Conservation (phyloP, 2,888 invertebrate species). For the Philhelius pedissequus region DNA sequence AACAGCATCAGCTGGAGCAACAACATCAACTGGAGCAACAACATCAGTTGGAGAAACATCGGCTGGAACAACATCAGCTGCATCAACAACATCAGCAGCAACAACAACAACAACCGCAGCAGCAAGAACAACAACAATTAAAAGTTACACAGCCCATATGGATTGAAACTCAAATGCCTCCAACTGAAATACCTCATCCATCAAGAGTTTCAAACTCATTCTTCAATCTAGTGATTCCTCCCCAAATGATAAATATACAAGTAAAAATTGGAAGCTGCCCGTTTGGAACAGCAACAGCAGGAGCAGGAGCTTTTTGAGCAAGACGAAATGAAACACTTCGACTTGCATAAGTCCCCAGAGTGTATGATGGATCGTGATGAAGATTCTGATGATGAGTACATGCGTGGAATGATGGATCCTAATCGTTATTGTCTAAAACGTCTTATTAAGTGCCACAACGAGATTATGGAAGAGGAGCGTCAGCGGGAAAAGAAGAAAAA, state of each 20-base stretch:
- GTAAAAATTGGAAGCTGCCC: conserved; percentile 74
- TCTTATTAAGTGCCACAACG: conserved; percentile 78
- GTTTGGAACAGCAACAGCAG: conserved; percentile 53
- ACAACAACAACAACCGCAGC: conserved; percentile 36
- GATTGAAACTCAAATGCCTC: conserved; percentile 60
- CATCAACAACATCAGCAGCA: conserved; percentile 19
- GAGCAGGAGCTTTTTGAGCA: conserved; percentile 22
- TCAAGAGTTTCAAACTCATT: conserved; percentile 69
- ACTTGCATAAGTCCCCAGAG: conserved; percentile 70
- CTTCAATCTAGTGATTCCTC: conserved; percentile 76
- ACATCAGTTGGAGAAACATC: neutral
- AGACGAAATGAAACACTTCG: conserved; percentile 23
- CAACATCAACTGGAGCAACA: conserved; percentile 42
- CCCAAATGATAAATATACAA: conserved; percentile 72
- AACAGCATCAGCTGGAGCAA: conserved; percentile 18
- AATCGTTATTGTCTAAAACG: conserved; percentile 78
- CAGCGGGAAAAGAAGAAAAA: conserved; percentile 75
- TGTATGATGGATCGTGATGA: conserved; percentile 77
- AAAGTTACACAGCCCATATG: conserved; percentile 4
- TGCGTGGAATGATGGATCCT: conserved; percentile 78
- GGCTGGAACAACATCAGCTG: neutral
- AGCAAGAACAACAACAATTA: too few relatives aligned
- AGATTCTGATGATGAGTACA: conserved; percentile 79
- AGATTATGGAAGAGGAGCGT: conserved; percentile 78
- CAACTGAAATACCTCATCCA: conserved; percentile 69